Evolutionary conservation across 2,797 vertebrate genomes (phyloP).

Genomic region (Margarornis squamiger): DNA sequence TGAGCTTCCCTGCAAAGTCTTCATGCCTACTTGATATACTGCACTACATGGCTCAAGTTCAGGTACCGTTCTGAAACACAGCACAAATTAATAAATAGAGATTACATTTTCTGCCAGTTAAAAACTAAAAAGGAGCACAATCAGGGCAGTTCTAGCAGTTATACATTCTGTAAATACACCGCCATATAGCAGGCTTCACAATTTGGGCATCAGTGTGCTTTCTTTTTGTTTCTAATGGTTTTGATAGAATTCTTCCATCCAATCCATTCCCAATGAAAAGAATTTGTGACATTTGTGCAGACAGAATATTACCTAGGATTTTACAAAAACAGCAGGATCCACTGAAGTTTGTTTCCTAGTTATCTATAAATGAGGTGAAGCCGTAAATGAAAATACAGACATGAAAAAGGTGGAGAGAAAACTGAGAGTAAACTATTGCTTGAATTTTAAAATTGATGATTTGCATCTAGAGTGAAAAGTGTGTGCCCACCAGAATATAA

Average conservation of each 20-base stretch:
- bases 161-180: not conserved
- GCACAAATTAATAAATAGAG: not conserved
- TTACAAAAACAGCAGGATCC: not conserved
- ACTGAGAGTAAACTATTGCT: not conserved
- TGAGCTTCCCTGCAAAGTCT: not conserved
- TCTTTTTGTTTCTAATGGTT: not conserved
- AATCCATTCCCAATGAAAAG: not conserved
- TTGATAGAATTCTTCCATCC: not conserved
- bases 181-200: rapidly evolving
- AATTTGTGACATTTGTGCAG: not conserved
- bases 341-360: not conserved
- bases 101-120: not conserved
- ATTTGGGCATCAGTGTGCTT: not conserved
- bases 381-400: not conserved
- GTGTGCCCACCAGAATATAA: not conserved
- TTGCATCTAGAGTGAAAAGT: not conserved
- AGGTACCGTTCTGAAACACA: not conserved
- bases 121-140: not conserved
- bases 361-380: not conserved
- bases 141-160: not conserved
- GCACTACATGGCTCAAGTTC: not conserved
- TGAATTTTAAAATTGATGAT: not conserved
- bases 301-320: not conserved
- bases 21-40: not conserved
- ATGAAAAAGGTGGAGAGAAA: not conserved